phyloP scores from a whole-genome alignment of 2,113 vertebrate species.

The Thalassoma bifasciatum region DNA sequence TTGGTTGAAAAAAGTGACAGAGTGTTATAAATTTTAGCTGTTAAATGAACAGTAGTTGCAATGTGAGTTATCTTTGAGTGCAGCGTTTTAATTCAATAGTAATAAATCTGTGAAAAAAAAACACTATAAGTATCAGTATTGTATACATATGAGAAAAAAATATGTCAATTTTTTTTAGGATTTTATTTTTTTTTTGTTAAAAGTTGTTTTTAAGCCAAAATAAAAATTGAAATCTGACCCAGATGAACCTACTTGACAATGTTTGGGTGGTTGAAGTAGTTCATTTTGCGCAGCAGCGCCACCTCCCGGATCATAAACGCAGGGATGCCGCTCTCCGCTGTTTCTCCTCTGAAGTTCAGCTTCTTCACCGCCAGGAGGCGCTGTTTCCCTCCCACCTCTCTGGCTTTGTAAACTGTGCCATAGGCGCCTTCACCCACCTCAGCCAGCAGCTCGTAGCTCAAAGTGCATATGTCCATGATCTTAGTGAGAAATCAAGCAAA shows the following conservation, averaged over 20 bases:
- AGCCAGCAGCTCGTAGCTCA: constrained; percentile 78
- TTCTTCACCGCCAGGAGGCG: constrained; percentile 84
- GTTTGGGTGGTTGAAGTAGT: constrained; percentile 81
- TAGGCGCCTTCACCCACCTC: constrained; percentile 80
- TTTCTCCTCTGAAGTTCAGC: constrained; percentile 57
- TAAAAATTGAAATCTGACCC: too few relatives aligned
- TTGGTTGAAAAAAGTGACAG: too few relatives aligned
- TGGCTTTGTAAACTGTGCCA: constrained; percentile 81
- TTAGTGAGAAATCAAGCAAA: background rate
- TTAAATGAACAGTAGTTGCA: too few relatives aligned
- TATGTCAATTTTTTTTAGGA: too few relatives aligned
- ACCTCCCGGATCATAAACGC: constrained; percentile 83
- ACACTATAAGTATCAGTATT: too few relatives aligned
- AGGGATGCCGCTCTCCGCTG: constrained; percentile 72
- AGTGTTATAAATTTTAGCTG: too few relatives aligned
- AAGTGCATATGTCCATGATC: constrained; percentile 57
- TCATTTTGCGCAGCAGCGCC: constrained; percentile 79
- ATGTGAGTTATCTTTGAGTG: too few relatives aligned
- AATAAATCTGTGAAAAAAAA: too few relatives aligned
- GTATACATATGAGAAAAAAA: too few relatives aligned
- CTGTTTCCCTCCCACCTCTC: constrained; percentile 70
- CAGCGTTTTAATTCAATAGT: too few relatives aligned
- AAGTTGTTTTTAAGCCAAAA: too few relatives aligned
- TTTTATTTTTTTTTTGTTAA: too few relatives aligned
- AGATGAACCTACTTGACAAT: constrained; percentile 83